Percentiles rank a stretch among this genome's conserved stretches.
Evolutionary conservation across 2,888 invertebrate species (phyloP).

Genomic region (Andrena camellia): DNA sequence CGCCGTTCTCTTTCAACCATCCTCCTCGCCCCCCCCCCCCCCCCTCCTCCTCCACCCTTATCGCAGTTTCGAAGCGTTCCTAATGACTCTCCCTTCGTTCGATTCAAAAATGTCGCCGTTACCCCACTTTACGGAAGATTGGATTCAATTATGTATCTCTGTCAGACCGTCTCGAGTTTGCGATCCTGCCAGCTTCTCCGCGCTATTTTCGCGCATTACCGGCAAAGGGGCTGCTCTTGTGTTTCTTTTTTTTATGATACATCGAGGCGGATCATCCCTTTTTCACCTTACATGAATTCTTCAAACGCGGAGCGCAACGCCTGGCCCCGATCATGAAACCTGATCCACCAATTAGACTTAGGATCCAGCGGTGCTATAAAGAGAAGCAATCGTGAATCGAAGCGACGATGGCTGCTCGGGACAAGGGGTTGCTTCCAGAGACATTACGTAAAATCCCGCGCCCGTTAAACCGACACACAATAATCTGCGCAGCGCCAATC

Average conservation of each 20-base stretch:
- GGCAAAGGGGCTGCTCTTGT: too few species aligned
- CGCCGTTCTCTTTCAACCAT: conserved; percentile 59
- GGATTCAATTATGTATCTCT: conserved; percentile 74
- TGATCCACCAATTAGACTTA: conserved; percentile 59
- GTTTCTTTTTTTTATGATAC: too few species aligned
- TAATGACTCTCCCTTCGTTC: conserved; percentile 77
- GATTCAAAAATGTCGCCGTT: conserved; percentile 76
- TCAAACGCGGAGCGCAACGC: too few species aligned
- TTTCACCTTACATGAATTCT: too few species aligned
- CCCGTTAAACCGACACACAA: conserved; percentile 84
- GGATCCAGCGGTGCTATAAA: conserved; percentile 33
- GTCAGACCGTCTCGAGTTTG: not conserved
- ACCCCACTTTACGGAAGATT: conserved; percentile 76
- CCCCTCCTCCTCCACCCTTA: conserved; percentile 22
- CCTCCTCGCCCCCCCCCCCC: too few species aligned
- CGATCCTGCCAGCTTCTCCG: not conserved
- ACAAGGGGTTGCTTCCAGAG: conserved; percentile 68
- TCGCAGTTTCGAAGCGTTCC: conserved; percentile 53
- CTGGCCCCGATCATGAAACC: conserved; percentile 30
- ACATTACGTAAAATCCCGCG: conserved; percentile 80
- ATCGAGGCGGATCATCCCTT: too few species aligned
- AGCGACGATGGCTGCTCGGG: conserved; percentile 63
- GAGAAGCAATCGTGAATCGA: conserved; percentile 60
- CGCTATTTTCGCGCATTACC: not conserved
- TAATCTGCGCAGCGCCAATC: conserved; percentile 83